Evolutionary conservation across 2,797 vertebrate genomes (phyloP), one percentile per base, ranked within the genome.

Genomic region (Neosilurus mollespiculum): DNA sequence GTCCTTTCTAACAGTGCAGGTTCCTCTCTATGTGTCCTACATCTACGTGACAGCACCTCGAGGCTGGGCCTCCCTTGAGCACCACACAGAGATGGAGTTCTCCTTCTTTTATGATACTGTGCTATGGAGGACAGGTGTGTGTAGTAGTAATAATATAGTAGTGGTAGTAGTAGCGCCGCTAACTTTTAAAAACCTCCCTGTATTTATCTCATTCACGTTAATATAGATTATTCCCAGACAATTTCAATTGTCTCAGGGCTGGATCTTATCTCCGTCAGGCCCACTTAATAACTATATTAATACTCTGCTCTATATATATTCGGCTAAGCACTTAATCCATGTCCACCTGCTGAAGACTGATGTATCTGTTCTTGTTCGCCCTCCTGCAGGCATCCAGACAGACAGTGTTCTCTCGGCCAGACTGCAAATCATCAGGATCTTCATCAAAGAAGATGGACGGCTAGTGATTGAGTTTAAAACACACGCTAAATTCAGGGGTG

Each of bases 401-500:
- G 98, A 99, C 93, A 99, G 98, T 0, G 96, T 99, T 37, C 96
- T 99, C 80, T 99, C 97, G 0, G 98, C 97, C 69, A 93, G 97
- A 66, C 96, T 99, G 81, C 98, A 99, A 92, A 97, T 99, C 77
- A 96, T 99, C 92, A 93, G 98, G 84, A 99, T 99, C 92, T 99
- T 98, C 88, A 99, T 99, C 91, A 93, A 96, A 22, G 97, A 99
- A 37, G 98, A 99, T 0, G 98, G 98, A 0, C 95, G 97, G 0
- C 95, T 99, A n/a, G 97, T 99, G 65, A 97, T 99, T 8, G 98
- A 99, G 91, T 99, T 99, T 91, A 99, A 97, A 92, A 99, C 98
- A 0, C 97, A 99, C 26, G 98, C 97, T 90, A 99, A 99, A 85
- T 99, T 99, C 92, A 95, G 98, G 97, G 98, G 98, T 98, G 77